Base-by-base conservation (phyloP, 2,113 vertebrate genomes). In the Podocnemis expansa region DNA sequence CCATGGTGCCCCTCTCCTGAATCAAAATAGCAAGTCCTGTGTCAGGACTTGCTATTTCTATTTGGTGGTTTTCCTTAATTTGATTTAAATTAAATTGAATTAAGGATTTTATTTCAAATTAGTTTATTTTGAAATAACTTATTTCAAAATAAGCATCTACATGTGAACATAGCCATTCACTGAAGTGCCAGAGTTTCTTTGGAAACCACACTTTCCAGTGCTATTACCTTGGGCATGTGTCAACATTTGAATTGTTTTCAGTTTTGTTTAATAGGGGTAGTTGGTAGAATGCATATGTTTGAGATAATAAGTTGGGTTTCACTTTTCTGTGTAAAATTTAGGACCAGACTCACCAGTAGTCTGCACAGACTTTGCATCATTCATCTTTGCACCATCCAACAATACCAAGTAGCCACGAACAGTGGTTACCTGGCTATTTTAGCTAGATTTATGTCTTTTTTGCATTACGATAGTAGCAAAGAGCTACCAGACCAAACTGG, bases 261-360 rank as follows among this genome's bases (percentile, higher is more conserved):
- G 45, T 10, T 60, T 16, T 45, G 80, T 80, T 27, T 31, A 29
- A 5, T 21, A 9, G 29, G 2, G 4, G 84, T 79, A 82, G 93
- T 95, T 76, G 43, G 79, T 24, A 76, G n/a, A 81, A 22, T 87
- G 93, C 47, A 45, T 24, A 78, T 2, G n/a, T 92, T 90, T 94
- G n/a, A 78, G n/a, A n/a, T 25, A 1, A 24, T 17, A 52, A 55
- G n/a, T 90, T 56, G 87, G 29, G 78, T 89, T 92, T 89, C 41
- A 60, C 27, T 54, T 11, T 70, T 21, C 25, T 84, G 16, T 2
- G 2, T 45, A 11, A 6, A 29, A 2, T 8, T 7, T 19, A n/a
- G 8, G 2, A 7, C 81, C 56, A 88, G 85, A 83, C 38, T 34
- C 38, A 60, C 2, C 5, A 51, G 3, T 55, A 90, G 78, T 67